A percentile compares a stretch with the other conserved stretches of the same genome.
phyloP scores from a whole-genome alignment of 37 sponge, comb jelly and placozoan genomes.

The Aplysina aerophoba region DNA sequence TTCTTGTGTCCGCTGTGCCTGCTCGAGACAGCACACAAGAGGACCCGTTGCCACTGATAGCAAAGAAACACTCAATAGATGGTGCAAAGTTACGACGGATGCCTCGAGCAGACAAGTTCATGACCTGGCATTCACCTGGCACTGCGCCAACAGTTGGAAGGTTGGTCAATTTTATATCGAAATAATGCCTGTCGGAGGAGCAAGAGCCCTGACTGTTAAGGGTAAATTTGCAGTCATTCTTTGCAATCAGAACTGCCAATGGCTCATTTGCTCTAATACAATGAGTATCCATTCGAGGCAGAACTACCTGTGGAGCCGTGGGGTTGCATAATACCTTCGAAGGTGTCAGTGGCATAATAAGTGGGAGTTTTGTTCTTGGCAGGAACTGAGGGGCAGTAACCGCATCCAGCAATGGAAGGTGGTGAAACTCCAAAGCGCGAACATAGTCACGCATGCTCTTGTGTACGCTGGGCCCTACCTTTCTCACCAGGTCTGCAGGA shows the following conservation, averaged over 20 bases:
- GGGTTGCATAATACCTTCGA: not conserved
- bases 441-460: not conserved
- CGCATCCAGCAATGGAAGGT: not conserved
- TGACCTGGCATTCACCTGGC: no score
- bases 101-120: no score
- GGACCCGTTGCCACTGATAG: no score
- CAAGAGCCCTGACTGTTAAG: not conserved
- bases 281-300: no score
- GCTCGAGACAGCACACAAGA: no score
- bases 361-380: not conserved
- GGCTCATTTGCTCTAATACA: not conserved
- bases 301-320: no score
- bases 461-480: not conserved
- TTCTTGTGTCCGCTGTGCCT: no score
- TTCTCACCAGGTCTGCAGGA: not conserved
- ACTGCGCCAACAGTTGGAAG: no score
- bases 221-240: not conserved
- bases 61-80: no score
- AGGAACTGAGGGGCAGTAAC: slow-evolving; percentile 12
- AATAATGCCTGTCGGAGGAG: not conserved
- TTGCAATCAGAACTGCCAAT: not conserved
- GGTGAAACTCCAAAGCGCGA: slow-evolving; percentile 7
- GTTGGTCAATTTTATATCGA: not conserved
- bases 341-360: not conserved
- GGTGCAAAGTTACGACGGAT: no score